Conservation (phyloP, 1,140 invertebrate species). For the Halesus radiatus region DNA sequence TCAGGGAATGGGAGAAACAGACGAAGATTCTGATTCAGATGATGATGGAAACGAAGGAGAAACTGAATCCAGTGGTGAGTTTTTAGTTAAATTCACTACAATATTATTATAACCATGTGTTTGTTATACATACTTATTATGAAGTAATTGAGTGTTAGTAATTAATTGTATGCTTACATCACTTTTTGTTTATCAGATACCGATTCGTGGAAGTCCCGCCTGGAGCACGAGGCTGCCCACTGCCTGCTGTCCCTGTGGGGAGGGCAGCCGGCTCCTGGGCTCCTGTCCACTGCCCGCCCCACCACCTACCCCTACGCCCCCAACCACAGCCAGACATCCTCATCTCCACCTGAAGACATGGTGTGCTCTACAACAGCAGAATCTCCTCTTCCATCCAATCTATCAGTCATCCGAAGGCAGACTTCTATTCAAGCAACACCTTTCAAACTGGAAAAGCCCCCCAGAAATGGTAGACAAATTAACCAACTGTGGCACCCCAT, state of each 20-base stretch:
- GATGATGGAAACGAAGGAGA: constrained; percentile 80
- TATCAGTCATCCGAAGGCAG: constrained; percentile 44
- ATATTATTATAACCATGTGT: too few relatives aligned
- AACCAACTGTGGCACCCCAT: constrained; percentile 34
- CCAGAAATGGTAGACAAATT: constrained; percentile 4
- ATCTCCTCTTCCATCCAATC: constrained; percentile 1
- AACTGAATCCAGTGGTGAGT: constrained; percentile 75
- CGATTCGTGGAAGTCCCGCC: constrained; percentile 73
- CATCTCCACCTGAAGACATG: constrained; percentile 34
- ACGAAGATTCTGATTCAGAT: constrained; percentile 77
- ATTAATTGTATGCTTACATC: not conserved
- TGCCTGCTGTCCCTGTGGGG: constrained; percentile 83
- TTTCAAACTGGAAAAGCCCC: constrained; percentile 40
- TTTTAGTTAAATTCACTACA: too few relatives aligned
- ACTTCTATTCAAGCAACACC: constrained; percentile 7
- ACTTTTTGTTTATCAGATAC: constrained; percentile 65
- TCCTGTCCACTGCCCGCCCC: constrained; percentile 72
- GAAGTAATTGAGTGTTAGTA: too few relatives aligned
- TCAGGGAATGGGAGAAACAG: constrained; percentile 68
- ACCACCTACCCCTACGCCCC: constrained; percentile 76
- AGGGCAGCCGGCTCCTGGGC: constrained; percentile 67
- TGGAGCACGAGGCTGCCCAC: constrained; percentile 90
- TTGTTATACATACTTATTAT: too few relatives aligned
- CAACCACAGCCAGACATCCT: constrained; percentile 48
- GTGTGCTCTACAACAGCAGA: not conserved